Base-by-base conservation (phyloP, 2,888 invertebrate genomes). In the Conops quadrifasciatus region DNA sequence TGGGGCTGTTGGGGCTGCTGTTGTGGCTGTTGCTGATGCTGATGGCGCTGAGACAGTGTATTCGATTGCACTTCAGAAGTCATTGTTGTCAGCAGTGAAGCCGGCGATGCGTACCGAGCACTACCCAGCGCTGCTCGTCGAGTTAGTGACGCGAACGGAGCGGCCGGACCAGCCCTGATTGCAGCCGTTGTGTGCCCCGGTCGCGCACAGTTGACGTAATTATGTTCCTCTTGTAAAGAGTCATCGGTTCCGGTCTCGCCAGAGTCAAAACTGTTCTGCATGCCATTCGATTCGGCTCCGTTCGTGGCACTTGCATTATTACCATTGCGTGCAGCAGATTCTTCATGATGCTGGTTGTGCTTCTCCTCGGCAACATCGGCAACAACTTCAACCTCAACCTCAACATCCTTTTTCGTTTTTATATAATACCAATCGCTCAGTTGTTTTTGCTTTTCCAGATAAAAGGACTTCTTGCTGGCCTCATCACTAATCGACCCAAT, bases 371-470 rank as follows among this genome's bases (percentile, higher is more conserved):
- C 53, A 16, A 9, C 45, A 24, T 45, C 63, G 26, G 13, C 47
- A 24, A 24, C 13, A 21, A 11, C 47, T 19, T 9, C 21, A 24
- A 13, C 28, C 24, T 70, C 67, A 47, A 53, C 68, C 2, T 36
- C 47, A 26, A 47, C 71, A 73, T 72, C 73, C 28, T 69, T 73
- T 65, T 69, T 74, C n/a, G 75, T 76, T 72, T 79, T 79, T 67
- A 80, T 78, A 64, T 79, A 79, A 75, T 79, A 79, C 79, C 80
- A 79, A 73, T 79, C 78, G 72, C 78, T 79, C n/a, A 79, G 74
- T 71, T 78, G 75, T 72, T 76, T 79, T 68, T 78, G 78, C 71
- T 80, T 80, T 67, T 77, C 77, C 28, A 71, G 72, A 71, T 77
- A 76, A 69, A 72, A 73, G 21, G 74, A 71, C 74, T 75, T 75